These are phyloP conservation scores for Ochropleura plecta DNA, from an alignment of 2,888 invertebrate genomes.

Conservation along the genomic window DNA sequence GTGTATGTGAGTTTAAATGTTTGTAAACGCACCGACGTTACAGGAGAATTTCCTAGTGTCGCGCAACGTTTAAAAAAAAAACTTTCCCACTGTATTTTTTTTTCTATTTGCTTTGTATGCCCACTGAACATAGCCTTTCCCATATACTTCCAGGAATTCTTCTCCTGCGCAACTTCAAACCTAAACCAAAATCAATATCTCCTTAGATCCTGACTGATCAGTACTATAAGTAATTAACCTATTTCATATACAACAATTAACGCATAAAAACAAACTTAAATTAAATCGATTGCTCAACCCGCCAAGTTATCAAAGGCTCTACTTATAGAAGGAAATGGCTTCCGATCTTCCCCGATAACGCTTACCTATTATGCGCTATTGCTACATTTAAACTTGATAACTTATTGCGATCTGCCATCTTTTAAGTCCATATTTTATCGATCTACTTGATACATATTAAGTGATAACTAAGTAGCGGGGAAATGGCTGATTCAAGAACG, in stretches of 20 bases:
- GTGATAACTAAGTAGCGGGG: not conserved
- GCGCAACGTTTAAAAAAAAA: no score
- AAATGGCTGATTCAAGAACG: conserved; percentile 9
- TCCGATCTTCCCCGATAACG: conserved; percentile 20
- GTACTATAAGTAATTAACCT: no score
- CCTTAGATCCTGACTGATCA: no score
- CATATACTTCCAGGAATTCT: no score
- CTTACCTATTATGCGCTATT: conserved; percentile 24
- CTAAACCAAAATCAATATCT: no score
- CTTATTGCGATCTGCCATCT: conserved; percentile 40
- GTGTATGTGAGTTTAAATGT: no score
- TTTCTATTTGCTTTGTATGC: no score
- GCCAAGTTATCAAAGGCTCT: conserved; percentile 11
- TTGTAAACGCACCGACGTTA: no score
- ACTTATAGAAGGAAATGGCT: conserved; percentile 1
- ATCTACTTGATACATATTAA: conserved; percentile 37
- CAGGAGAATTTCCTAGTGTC: no score
- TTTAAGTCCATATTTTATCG: conserved; percentile 36
- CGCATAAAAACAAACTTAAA: not conserved
- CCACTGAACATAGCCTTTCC: no score
- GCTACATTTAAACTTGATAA: conserved; percentile 50
- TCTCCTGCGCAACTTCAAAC: no score
- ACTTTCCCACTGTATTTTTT: no score
- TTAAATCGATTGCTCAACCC: conserved; percentile 1
- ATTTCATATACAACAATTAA: not conserved